phyloP scores from a whole-genome alignment of 2,888 invertebrate species.

The Aradus depressus region DNA sequence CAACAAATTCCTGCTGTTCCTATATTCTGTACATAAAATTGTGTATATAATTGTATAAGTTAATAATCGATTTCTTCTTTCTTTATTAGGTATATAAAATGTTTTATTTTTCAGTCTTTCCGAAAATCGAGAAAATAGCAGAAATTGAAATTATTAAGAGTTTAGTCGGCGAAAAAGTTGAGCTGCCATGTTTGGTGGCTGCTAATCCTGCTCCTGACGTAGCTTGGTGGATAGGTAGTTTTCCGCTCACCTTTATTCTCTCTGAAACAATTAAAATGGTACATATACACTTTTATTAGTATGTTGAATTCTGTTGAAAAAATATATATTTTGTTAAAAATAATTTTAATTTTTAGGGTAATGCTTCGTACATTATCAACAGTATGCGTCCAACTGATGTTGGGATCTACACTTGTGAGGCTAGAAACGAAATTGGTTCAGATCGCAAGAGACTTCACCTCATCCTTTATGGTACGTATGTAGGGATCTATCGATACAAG shows the following conservation, averaged over 20 bases:
- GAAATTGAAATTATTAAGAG: constrained; percentile 11
- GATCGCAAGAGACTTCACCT: constrained; percentile 37
- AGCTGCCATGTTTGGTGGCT: constrained; percentile 26
- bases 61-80: too few species aligned
- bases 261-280: neutral
- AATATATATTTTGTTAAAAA: constrained; percentile 1
- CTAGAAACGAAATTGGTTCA: constrained; percentile 44
- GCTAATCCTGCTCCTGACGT: constrained; percentile 35
- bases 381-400: constrained; percentile 35
- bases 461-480: constrained; percentile 36
- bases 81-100: too few species aligned
- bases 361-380: constrained; percentile 19
- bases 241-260: neutral
- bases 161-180: constrained; percentile 25
- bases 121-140: constrained; percentile 17
- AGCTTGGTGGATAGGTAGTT: constrained; percentile 35
- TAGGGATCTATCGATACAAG: too few species aligned
- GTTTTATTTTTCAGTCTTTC: constrained; percentile 18
- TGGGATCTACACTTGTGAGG: constrained; percentile 48
- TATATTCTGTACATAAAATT: too few species aligned
- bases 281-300: too few species aligned
- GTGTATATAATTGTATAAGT: too few species aligned
- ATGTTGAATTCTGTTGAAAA: too few species aligned
- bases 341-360: constrained; percentile 14
- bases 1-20: too few species aligned